Evolutionary conservation across 2,888 invertebrate genomes (phyloP).

Genomic region (Callyntrura sp.): DNA sequence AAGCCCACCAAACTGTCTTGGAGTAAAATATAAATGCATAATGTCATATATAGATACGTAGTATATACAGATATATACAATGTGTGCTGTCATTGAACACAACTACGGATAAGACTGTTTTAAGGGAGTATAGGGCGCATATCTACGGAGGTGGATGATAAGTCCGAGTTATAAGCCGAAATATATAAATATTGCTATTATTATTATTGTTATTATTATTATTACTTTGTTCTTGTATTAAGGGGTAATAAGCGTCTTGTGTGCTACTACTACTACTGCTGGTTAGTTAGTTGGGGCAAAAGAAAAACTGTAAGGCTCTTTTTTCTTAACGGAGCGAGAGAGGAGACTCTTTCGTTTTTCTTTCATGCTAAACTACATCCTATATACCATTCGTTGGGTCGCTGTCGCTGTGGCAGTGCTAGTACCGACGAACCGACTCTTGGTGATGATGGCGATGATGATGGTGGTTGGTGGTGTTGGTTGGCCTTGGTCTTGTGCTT

Average conservation of each 20-base stretch:
- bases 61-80: background rate
- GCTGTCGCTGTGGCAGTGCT: background rate
- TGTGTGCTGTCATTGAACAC: too few species aligned
- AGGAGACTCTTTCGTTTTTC: constrained; percentile 8
- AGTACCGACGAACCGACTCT: constrained; percentile 11
- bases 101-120: too few species aligned
- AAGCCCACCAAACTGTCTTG: background rate
- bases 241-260: background rate
- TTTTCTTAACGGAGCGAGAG: background rate
- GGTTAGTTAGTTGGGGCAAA: background rate
- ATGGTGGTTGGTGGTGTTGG: constrained; percentile 20
- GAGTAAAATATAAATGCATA: too few species aligned
- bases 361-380: background rate
- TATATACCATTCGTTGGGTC: background rate
- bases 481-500: constrained; percentile 52
- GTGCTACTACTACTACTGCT: too few species aligned
- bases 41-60: background rate
- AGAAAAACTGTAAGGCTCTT: background rate
- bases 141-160: background rate
- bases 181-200: background rate
- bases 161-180: background rate
- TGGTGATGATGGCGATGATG: constrained; percentile 24
- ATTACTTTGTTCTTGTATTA: too few species aligned
- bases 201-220: background rate
- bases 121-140: too few species aligned